Percentiles rank a stretch among this genome's conserved stretches.
phyloP scores from a whole-genome alignment of 1,140 invertebrate species.

The Drosophila pseudoobscura region DNA sequence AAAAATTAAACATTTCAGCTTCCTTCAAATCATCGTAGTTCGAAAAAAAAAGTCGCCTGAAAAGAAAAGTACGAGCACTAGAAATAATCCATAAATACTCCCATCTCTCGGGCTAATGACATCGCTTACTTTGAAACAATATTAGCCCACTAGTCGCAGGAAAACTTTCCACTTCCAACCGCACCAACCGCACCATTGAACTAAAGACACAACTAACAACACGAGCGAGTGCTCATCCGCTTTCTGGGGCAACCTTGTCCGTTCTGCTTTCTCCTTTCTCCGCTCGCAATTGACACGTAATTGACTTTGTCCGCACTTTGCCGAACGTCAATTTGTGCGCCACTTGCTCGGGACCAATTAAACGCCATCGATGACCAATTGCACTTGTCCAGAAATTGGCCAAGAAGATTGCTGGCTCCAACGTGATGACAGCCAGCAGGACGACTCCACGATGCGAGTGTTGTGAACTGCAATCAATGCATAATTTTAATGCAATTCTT shows the following conservation, averaged over 20 bases:
- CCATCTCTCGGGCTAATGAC: too few species aligned
- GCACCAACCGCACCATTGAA: too few species aligned
- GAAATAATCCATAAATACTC: neutral
- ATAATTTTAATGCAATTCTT: conserved; percentile 70
- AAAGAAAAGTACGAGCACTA: too few species aligned
- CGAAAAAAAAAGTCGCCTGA: too few species aligned
- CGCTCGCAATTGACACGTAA: conserved; percentile 58
- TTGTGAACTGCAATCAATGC: conserved; percentile 58
- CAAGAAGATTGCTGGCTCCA: conserved; percentile 43
- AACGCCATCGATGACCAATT: conserved; percentile 74
- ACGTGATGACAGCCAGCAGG: conserved; percentile 43
- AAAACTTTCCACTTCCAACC: conserved; percentile 13
- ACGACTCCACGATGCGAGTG: neutral
- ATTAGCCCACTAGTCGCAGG: neutral
- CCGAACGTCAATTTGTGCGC: conserved; percentile 49
- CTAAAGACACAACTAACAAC: conserved; percentile 10
- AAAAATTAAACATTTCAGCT: too few species aligned
- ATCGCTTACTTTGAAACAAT: neutral
- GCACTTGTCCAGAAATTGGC: conserved; percentile 68
- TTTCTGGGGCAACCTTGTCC: conserved; percentile 38
- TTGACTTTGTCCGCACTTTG: conserved; percentile 63
- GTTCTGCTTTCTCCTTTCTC: conserved; percentile 13
- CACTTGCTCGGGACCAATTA: conserved; percentile 67
- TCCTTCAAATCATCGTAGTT: too few species aligned
- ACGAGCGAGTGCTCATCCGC: conserved; percentile 21